phyloP scores from a whole-genome alignment of 2,797 vertebrate species.

The Sebastes nivosus region DNA sequence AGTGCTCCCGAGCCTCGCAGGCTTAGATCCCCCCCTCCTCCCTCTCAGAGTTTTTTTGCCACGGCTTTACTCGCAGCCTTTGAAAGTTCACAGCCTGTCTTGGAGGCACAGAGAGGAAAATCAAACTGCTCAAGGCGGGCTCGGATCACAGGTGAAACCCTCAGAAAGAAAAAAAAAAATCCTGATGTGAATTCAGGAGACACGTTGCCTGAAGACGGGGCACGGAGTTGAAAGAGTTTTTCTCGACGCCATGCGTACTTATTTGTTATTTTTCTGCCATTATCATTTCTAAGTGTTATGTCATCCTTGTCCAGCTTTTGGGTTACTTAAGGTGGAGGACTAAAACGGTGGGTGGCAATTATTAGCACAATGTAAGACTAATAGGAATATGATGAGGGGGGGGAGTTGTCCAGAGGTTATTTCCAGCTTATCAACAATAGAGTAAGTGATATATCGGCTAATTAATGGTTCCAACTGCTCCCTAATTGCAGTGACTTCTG shows the following conservation, averaged over 20 bases:
- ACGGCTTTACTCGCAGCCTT: conserved; percentile 67
- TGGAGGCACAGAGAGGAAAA: conserved; percentile 71
- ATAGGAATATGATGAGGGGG: conserved; percentile 47
- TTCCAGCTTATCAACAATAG: conserved; percentile 60
- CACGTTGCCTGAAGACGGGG: conserved; percentile 64
- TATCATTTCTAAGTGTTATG: conserved; percentile 8
- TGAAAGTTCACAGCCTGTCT: conserved; percentile 80
- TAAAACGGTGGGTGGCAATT: conserved; percentile 31
- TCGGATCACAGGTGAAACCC: conserved; percentile 72
- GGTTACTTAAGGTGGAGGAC: conserved; percentile 7
- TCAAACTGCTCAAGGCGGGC: conserved; percentile 71
- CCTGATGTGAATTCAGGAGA: conserved; percentile 76
- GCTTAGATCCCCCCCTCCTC: conserved; percentile 40
- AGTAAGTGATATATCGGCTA: conserved; percentile 71
- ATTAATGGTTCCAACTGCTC: conserved; percentile 73
- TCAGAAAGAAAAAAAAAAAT: conserved; percentile 5
- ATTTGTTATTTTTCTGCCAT: conserved; percentile 45
- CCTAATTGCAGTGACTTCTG: conserved; percentile 73
- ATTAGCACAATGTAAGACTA: conserved; percentile 19
- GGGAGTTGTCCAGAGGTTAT: conserved; percentile 67
- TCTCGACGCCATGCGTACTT: conserved; percentile 32
- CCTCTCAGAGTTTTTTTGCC: conserved; percentile 19
- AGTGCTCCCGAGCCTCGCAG: conserved; percentile 38
- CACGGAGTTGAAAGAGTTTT: conserved; percentile 46
- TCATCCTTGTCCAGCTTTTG: conserved; percentile 13